phyloP scores from a whole-genome alignment of 2,113 vertebrate genomes.

The Lampris megalopsis region DNA sequence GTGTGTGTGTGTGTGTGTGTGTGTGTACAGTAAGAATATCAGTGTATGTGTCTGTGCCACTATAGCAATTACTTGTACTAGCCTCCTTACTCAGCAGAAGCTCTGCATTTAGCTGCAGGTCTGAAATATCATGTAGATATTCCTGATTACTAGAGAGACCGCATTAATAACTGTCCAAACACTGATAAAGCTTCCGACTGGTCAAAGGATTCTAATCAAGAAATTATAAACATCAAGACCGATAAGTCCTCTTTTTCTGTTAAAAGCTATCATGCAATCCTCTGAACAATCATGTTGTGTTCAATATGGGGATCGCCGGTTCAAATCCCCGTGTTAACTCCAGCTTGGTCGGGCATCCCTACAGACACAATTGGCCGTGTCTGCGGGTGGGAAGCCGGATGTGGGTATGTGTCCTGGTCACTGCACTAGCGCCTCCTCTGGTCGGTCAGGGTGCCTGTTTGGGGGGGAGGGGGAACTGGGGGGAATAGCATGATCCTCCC shows the following conservation, averaged over 20 bases:
- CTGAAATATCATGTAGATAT: conserved; percentile 18
- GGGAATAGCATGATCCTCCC: too few relatives aligned
- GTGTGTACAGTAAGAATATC: neutral
- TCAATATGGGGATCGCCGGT: too few relatives aligned
- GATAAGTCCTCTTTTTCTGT: neutral
- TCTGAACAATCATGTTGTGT: too few relatives aligned
- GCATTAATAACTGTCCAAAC: conserved; percentile 13
- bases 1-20: neutral
- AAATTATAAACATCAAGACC: conserved; percentile 14
- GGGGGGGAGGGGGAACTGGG: too few relatives aligned
- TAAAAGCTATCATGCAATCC: neutral
- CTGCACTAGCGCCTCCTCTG: too few relatives aligned
- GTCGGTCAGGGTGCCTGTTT: too few relatives aligned
- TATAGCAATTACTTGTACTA: conserved; percentile 43
- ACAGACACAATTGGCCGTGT: too few relatives aligned
- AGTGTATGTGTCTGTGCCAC: neutral
- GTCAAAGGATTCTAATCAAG: neutral
- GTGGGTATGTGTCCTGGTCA: too few relatives aligned
- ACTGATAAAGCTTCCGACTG: conserved; percentile 18
- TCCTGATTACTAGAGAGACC: conserved; percentile 12
- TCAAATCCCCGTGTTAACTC: too few relatives aligned
- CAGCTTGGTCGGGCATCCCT: too few relatives aligned
- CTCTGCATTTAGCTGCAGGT: conserved; percentile 6
- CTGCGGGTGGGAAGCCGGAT: too few relatives aligned
- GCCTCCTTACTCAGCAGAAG: conserved; percentile 33